phyloP scores from a whole-genome alignment of 2,797 vertebrate genomes.

The Phalloptychus januarius region DNA sequence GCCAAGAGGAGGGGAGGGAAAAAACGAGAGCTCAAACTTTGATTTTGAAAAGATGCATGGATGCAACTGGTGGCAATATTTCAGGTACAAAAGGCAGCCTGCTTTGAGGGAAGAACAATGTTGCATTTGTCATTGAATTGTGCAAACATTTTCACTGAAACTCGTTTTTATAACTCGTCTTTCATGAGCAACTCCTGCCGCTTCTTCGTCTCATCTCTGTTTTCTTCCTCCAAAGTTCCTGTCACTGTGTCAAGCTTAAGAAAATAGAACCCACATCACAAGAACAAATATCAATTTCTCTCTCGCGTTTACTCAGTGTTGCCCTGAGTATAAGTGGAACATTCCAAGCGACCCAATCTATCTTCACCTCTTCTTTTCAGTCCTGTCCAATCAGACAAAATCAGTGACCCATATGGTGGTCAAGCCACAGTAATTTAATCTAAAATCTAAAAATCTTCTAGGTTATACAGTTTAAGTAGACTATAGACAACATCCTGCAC shows the following conservation, averaged over 20 bases:
- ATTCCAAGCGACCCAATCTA: neutral
- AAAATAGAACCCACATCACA: conserved; percentile 54
- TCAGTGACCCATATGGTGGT: neutral
- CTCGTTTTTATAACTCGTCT: conserved; percentile 11
- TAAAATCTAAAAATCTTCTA: neutral
- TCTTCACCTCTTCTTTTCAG: neutral
- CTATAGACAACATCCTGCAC: neutral
- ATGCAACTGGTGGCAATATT: conserved; percentile 5
- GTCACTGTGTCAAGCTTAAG: conserved; percentile 45
- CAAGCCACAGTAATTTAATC: neutral
- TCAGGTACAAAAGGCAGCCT: conserved; percentile 10
- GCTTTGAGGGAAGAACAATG: conserved; percentile 22
- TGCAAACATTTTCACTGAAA: conserved; percentile 38
- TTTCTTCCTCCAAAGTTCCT: conserved; percentile 43
- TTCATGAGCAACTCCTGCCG: conserved; percentile 29
- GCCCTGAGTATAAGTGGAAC: conserved; percentile 8
- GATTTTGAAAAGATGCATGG: conserved; percentile 9
- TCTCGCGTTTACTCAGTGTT: conserved; percentile 50
- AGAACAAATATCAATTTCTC: conserved; percentile 62
- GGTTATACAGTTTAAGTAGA: neutral
- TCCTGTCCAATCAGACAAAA: neutral
- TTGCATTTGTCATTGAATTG: conserved; percentile 37
- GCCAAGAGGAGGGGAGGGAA: conserved; percentile 13
- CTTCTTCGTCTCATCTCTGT: conserved; percentile 18
- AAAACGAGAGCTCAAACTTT: conserved; percentile 17